These are phyloP conservation scores for Cyphomyrus plagiostoma DNA, from an alignment of 2,113 vertebrate species.

Conservation along the genomic window DNA sequence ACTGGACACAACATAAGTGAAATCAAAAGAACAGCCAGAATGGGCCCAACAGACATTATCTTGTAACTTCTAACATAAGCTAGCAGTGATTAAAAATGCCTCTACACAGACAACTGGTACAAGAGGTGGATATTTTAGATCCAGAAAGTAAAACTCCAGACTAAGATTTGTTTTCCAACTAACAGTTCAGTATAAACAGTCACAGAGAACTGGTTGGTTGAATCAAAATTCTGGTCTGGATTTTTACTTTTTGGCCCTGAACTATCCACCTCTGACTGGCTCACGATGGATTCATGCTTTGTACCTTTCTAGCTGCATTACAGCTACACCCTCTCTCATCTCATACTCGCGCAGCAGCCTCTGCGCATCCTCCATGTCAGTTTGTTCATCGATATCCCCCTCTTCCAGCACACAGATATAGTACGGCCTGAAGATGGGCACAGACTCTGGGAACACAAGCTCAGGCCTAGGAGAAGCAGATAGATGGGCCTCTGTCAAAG, in stretches of 20 bases:
- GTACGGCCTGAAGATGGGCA: constrained; percentile 58
- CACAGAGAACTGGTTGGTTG: background rate
- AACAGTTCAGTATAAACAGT: background rate
- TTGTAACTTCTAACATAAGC: background rate
- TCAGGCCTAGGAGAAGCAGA: background rate
- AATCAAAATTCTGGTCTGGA: background rate
- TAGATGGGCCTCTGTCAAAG: constrained; percentile 31
- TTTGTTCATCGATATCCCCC: constrained; percentile 47
- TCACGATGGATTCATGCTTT: background rate
- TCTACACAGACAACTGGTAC: background rate
- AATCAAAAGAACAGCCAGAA: background rate
- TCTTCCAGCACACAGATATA: constrained; percentile 72
- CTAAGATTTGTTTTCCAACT: background rate
- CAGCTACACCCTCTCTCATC: constrained; percentile 55
- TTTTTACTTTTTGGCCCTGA: background rate
- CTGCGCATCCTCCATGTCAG: constrained; percentile 54
- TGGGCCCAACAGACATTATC: background rate
- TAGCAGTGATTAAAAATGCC: background rate
- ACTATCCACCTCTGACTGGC: background rate
- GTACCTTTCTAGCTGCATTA: constrained; percentile 56
- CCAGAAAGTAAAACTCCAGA: background rate
- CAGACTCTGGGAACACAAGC: accelerated
- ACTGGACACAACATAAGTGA: constrained; percentile 33
- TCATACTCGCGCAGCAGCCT: constrained; percentile 68
- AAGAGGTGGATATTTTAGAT: background rate